Evolutionary conservation across 2,113 vertebrate genomes (phyloP), one percentile per base, ranked within the genome.

Genomic region (Oreochromis tanganicae): DNA sequence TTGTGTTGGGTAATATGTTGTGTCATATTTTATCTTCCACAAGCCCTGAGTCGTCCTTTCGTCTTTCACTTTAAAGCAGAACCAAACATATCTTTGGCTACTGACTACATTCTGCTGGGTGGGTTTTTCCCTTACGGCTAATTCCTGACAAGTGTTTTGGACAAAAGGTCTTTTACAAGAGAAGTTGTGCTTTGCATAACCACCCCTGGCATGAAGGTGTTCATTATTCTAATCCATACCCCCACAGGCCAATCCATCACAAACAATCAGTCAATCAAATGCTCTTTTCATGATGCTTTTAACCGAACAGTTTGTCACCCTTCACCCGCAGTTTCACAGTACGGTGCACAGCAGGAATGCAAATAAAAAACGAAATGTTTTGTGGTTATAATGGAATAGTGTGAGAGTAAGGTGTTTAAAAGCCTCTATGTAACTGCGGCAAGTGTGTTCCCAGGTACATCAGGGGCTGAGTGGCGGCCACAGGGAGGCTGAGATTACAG

Each of bases 181-280:
- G 83, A 52, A 32, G 80, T 19, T 63, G 73, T 24, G 54, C 88
- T 83, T 82, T 92, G 81, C 84, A 83, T 82, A 89, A 89, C 66
- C 86, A 81, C 85, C 78, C 80, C 10, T 27, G 73, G 85, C 89
- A 71, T 3, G n/a, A 87, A 92, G 89, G 94, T 91, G 88, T 87
- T 94, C 85, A 93, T 93, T 95, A 94, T 90, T 90, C 89, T 57
- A 83, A 88, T 83, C 84, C 66, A 54, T 79, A 55, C 59, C 87
- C 93, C 85, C 86, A 21, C 88, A 41, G 87, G 82, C 88, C 91
- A 89, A 86, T 90, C 90, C 88, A 87, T 91, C 93, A 88, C 89
- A 85, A 91, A 92, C 93, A 92, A 91, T 94, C 92, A 93, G 93
- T 94, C 95, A 92, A 88, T 94, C 93, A 93, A 82, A 90, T 1